A percentile compares a stretch with the other conserved stretches of the same genome.
Conservation (phyloP, 2,797 vertebrate species). For the Eurystomus glaucurus region DNA sequence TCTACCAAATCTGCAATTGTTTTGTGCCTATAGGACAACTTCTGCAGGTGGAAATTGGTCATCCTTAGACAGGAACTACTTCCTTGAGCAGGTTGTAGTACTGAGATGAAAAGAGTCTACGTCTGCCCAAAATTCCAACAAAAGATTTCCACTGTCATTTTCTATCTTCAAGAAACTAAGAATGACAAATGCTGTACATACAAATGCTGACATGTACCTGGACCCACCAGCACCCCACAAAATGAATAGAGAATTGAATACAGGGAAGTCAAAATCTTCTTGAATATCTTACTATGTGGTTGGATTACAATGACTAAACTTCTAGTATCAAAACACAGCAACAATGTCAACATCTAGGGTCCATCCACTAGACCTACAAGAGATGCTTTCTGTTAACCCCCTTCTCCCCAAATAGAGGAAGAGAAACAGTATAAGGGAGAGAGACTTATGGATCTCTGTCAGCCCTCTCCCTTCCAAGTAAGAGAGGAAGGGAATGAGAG, state of each 20-base stretch:
- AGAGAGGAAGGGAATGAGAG: too few species aligned
- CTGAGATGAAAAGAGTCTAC: background rate
- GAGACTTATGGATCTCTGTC: too few species aligned
- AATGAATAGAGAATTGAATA: background rate
- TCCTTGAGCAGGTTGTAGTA: background rate
- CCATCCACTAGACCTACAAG: too few species aligned
- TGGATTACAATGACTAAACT: background rate
- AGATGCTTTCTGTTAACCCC: too few species aligned
- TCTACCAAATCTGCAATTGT: background rate
- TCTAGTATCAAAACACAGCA: background rate
- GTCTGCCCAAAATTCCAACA: background rate
- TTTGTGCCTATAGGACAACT: background rate
- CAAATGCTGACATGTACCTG: background rate
- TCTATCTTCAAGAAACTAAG: background rate
- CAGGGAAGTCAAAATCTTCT: background rate
- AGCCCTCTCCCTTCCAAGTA: too few species aligned
- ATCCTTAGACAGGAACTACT: background rate
- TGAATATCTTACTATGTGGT: background rate
- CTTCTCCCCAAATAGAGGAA: too few species aligned
- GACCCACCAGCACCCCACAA: background rate
- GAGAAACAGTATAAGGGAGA: too few species aligned
- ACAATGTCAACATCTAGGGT: too few species aligned
- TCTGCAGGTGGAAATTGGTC: background rate
- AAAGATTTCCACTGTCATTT: background rate
- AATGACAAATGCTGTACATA: background rate